Evolutionary conservation across 2,797 vertebrate genomes (phyloP), one percentile per base, ranked within the genome.

Genomic region (Scarus forsteni): DNA sequence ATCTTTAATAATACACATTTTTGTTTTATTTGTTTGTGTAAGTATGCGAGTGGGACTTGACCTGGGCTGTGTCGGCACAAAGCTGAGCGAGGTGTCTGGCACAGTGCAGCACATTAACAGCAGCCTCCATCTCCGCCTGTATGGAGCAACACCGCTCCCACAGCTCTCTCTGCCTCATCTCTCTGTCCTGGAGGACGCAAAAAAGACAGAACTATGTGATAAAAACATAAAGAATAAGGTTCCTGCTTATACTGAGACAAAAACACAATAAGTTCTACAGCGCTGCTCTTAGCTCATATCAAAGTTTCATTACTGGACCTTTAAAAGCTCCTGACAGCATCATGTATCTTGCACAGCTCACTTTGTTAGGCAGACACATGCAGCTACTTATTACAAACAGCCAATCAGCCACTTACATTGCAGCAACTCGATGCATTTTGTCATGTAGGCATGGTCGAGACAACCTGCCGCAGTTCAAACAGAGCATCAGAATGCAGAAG

Each of bases 61-160:
- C 96, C 95, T 96, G 95, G 54, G 92, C 89, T 1, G 94, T 96
- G 53, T 93, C 86, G 0, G 81, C 88, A 0, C 88, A 91, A 35
- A 96, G 92, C 60, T 73, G 85, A 64, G 87, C 94, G 46, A 93
- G 51, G 40, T 94, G 91, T 61, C 95, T 84, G 58, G 88, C 64
- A 77, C 87, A 94, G 54, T 94, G 93, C 55, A 97, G 74, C 0
- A 66, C 91, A 55, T 84, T 76, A 0, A 95, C 81, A 3, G 93
- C 92, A 10, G 65, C 78, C 1, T 96, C 94, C 79, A 97, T 62
- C 1, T 87, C 84, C 3, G 84, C 78, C 82, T 93, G 93, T 61
- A 80, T 92, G 70, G 90, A 88, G 65, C 72, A 86, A 6, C 94
- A 79, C 60, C 87, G 73, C 56, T 93, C 90, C 92, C 91, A 94